These are phyloP conservation scores for Engraulis encrasicolus DNA, from an alignment of 2,113 vertebrate species.

Conservation along the genomic window DNA sequence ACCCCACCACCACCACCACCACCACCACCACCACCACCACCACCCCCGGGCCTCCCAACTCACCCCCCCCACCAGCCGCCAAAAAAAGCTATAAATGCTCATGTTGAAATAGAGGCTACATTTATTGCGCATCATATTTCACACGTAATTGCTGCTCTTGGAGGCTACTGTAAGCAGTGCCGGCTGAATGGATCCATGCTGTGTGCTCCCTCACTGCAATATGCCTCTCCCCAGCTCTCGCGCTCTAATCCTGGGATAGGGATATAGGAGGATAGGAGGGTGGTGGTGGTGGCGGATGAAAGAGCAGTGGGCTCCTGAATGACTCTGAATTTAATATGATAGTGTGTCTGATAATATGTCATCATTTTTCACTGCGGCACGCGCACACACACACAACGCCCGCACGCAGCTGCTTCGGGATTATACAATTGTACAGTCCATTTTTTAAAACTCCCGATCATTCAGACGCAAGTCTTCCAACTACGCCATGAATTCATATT, in stretches of 20 bases:
- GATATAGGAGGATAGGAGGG: no score
- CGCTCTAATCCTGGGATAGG: not conserved
- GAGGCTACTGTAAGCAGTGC: constrained; percentile 2
- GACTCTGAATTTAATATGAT: not conserved
- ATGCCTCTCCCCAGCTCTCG: not conserved
- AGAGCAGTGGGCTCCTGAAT: not conserved
- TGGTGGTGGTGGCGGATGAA: no score
- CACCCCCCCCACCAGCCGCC: not conserved
- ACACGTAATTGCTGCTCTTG: constrained; percentile 24
- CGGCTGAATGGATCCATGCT: not conserved
- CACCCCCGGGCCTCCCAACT: no score
- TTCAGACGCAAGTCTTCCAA: not conserved
- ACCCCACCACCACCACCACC: no score
- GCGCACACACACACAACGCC: no score
- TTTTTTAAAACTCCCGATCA: no score
- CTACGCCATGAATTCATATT: no score
- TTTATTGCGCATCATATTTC: constrained; percentile 27
- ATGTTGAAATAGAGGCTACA: constrained; percentile 17
- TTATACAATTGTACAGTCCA: not conserved
- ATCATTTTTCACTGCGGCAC: not conserved
- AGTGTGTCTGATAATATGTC: constrained; percentile 16
- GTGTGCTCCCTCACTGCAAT: not conserved
- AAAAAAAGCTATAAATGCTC: constrained; percentile 28
- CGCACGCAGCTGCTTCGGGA: not conserved
- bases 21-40: no score